These are phyloP conservation scores for Eupeodes latifasciatus DNA, from an alignment of 2,888 invertebrate genomes.

Conservation along the genomic window DNA sequence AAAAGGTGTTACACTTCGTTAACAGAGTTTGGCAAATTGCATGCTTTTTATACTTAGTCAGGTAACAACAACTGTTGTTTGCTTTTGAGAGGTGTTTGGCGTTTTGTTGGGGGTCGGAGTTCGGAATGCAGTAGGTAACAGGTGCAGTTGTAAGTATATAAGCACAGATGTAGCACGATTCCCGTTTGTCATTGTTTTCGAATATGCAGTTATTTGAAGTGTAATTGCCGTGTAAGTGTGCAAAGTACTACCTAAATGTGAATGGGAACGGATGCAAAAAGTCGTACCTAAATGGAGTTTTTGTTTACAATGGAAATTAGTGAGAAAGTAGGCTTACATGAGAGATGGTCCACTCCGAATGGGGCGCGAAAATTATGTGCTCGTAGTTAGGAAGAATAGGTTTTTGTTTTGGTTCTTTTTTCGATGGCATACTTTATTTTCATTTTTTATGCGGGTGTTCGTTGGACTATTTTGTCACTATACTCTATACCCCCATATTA, in stretches of 20 bases:
- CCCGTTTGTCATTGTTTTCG: conserved; percentile 29
- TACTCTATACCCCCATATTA: no score
- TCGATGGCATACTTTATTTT: no score
- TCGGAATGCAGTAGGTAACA: neutral
- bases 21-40: conserved; percentile 35
- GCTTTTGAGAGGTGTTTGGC: neutral
- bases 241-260: conserved; percentile 1
- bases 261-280: neutral
- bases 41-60: neutral
- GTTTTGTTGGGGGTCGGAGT: conserved; percentile 23
- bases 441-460: no score
- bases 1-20: conserved; percentile 58
- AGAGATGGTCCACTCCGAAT: no score
- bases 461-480: no score
- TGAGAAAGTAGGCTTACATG: no score
- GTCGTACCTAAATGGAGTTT: neutral
- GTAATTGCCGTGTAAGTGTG: conserved; percentile 59
- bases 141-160: conserved; percentile 44
- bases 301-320: no score
- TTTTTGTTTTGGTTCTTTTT: no score
- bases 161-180: neutral
- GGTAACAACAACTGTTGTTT: conserved; percentile 45
- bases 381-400: no score
- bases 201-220: conserved; percentile 39
- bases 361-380: neutral